Base-by-base conservation (phyloP, 2,113 vertebrate species). In the Phycodurus eques region DNA sequence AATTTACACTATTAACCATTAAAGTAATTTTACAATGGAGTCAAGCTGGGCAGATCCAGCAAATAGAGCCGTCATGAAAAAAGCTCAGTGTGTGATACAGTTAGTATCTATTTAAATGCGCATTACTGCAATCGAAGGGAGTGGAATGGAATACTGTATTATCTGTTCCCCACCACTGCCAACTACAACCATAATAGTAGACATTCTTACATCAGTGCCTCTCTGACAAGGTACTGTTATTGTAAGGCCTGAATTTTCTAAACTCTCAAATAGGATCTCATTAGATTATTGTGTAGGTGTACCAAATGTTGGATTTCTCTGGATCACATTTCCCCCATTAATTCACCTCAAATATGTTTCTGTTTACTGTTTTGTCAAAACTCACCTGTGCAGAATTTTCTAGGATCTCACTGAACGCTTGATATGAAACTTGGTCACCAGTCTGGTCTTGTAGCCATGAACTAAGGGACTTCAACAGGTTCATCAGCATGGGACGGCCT, bases 401-500 rank as follows among this genome's bases (percentile, higher is more conserved):
- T 88, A 96, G 71, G 0, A 88, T 88, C 11, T 90, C 77, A 80
- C 85, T 90, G 68, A 97, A 88, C 7, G 79, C 69, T 0, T 78
- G 72, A 1, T 95, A 95, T 42, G 90, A 89, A 62, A 98, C 86
- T 61, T 93, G 88, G 0, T 83, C 72, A 49, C 66, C 89, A 0
- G 80, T 83, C 72, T 91, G 91, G 68, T 71, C 80, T 68, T 65
- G 81, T 49, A 98, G 90, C 95, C 95, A 95, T 5, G 79, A 2
- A 15, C 93, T 81, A 47, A 93, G 14, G 6, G 85, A 88, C 69
- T 81, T 87, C 84, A 98, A 81, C 70, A 93, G 89, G 72, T 93
- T 95, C 88, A 87, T 92, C 84, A 96, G 93, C 0, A 83, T 15
- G 4, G 93, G 91, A 22, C 93, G 94, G 19, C 95, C 96, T 0